Conservation (phyloP, 2,113 vertebrate genomes). For the Romanogobio albipinnatus region DNA sequence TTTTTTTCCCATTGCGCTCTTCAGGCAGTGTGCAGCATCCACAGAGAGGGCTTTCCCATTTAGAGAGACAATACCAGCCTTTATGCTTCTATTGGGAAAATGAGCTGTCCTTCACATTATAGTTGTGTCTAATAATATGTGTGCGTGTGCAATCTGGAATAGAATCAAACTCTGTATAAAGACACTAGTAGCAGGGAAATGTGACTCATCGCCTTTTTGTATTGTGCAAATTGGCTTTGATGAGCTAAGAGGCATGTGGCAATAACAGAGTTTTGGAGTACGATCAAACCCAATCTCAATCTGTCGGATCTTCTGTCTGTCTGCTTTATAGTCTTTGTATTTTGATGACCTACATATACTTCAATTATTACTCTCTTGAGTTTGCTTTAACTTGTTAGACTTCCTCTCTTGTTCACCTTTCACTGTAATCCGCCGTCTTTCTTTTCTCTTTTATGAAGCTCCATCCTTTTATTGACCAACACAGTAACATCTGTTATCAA, state of each 20-base stretch:
- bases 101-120: not conserved
- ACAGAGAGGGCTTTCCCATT: not conserved
- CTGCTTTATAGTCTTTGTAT: constrained; percentile 22
- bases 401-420: constrained; percentile 23
- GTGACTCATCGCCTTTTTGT: not conserved
- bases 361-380: constrained; percentile 29
- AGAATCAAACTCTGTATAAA: constrained; percentile 5
- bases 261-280: constrained; percentile 37
- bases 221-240: constrained; percentile 17
- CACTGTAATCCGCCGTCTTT: not conserved
- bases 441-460: constrained; percentile 19
- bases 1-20: constrained; percentile 14
- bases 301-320: constrained; percentile 40
- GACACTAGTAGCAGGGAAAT: not conserved
- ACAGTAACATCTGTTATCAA: constrained; percentile 60
- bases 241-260: constrained; percentile 36
- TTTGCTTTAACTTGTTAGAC: constrained; percentile 15
- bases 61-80: constrained; percentile 8
- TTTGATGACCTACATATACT: constrained; percentile 34
- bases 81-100: constrained; percentile 19
- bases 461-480: constrained; percentile 39
- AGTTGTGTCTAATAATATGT: not conserved
- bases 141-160: not conserved
- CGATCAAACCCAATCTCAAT: constrained; percentile 27
- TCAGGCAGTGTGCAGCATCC: not conserved